A percentile compares a stretch with the other conserved stretches of the same genome.
phyloP scores from a whole-genome alignment of 2,113 vertebrate species.

The Elaphurus davidianus region DNA sequence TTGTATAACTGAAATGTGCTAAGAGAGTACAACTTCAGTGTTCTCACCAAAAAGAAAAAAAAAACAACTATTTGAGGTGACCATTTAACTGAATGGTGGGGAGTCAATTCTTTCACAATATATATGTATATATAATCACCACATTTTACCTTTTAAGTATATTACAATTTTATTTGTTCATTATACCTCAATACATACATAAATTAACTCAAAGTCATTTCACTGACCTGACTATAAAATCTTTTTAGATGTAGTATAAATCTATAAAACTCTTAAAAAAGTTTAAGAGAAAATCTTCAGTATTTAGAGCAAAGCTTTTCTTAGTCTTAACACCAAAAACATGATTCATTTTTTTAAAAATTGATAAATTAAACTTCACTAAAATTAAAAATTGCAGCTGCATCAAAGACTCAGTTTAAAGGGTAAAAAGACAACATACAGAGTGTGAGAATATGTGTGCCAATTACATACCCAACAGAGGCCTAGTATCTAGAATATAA shows the following conservation, averaged over 20 bases:
- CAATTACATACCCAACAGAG: not conserved
- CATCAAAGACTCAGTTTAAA: not conserved
- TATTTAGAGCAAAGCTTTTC: not conserved
- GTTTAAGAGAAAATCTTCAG: not conserved
- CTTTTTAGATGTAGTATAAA: not conserved
- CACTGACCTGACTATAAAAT: not conserved
- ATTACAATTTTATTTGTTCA: not conserved
- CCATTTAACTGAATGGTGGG: not conserved
- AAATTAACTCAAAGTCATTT: not conserved
- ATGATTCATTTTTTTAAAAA: not conserved
- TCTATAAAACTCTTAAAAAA: not conserved
- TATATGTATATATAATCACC: not conserved
- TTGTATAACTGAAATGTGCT: not conserved
- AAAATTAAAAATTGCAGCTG: not conserved
- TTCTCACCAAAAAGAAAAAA: not conserved
- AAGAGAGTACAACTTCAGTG: not conserved
- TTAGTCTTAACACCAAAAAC: not conserved
- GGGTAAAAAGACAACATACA: not conserved
- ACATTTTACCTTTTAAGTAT: not conserved
- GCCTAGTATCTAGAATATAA: not conserved
- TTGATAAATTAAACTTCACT: not conserved
- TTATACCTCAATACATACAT: not conserved
- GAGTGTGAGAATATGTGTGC: not conserved
- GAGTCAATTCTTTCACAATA: not conserved
- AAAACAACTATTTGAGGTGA: not conserved